phyloP scores from a whole-genome alignment of 2,888 invertebrate species.

The Exephanes ischioxanthus region DNA sequence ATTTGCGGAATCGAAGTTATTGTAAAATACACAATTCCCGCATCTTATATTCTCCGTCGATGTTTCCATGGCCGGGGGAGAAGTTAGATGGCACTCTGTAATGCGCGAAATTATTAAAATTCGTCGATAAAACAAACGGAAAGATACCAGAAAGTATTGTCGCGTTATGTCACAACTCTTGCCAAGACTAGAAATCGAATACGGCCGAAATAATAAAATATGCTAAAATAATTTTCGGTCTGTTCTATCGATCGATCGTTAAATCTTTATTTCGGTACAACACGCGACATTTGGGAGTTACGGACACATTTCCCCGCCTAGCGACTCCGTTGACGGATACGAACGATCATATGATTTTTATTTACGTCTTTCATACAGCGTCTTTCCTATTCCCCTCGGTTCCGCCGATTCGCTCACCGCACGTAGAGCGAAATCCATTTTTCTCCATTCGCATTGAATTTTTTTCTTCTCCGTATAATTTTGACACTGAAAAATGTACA shows the following conservation, averaged over 20 bases:
- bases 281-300: slow-evolving; percentile 44
- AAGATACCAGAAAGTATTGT: neutral
- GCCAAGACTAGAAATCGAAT: neutral
- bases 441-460: slow-evolving; percentile 8
- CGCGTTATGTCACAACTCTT: neutral
- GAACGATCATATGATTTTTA: slow-evolving; percentile 50
- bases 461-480: neutral
- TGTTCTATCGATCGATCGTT: slow-evolving; percentile 48
- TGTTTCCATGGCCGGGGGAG: slow-evolving; percentile 75
- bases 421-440: slow-evolving; percentile 39
- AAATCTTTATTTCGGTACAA: slow-evolving; percentile 31
- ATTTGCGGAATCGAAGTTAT: slow-evolving; percentile 96
- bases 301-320: slow-evolving; percentile 19
- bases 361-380: slow-evolving; percentile 7
- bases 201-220: neutral
- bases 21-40: slow-evolving; percentile 92
- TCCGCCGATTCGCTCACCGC: slow-evolving; percentile 21
- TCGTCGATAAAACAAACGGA: neutral
- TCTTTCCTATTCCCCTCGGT: neutral
- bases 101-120: neutral
- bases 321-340: slow-evolving; percentile 40
- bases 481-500: neutral
- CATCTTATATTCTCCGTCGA: slow-evolving; percentile 87
- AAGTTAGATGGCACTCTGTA: slow-evolving; percentile 81
- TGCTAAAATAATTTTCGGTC: slow-evolving; percentile 4